phyloP scores from a whole-genome alignment of 2,113 vertebrate genomes.

The Corynorhinus townsendii region DNA sequence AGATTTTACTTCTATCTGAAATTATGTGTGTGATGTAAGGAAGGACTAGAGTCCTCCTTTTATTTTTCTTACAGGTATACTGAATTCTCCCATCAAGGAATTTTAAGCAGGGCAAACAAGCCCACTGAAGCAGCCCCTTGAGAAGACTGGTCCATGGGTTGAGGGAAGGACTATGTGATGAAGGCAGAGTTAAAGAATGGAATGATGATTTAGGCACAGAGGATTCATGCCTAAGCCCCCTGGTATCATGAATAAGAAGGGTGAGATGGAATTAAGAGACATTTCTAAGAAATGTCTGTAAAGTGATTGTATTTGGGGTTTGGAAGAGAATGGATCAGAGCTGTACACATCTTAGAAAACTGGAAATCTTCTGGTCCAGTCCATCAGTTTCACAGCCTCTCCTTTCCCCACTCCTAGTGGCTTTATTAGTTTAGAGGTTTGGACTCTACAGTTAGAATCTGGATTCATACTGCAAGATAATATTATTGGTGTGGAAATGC shows the following conservation, averaged over 20 bases:
- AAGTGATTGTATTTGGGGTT: background rate
- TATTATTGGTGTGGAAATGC: background rate
- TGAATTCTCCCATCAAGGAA: background rate
- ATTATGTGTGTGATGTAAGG: background rate
- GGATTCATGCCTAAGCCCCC: rapidly evolving
- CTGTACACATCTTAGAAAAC: background rate
- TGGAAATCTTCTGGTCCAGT: background rate
- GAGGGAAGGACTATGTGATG: background rate
- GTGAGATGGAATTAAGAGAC: background rate
- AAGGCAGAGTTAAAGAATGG: background rate
- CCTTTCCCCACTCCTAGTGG: background rate
- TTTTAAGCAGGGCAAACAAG: background rate
- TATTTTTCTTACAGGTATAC: background rate
- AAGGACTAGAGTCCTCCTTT: background rate
- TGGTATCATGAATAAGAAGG: background rate
- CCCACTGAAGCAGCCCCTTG: background rate
- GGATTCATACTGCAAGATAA: background rate
- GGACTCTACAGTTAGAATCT: background rate
- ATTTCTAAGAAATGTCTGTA: background rate
- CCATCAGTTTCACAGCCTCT: background rate
- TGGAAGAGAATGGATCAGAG: background rate
- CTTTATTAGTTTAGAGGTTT: background rate
- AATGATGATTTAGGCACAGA: too few species aligned
- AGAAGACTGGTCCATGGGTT: background rate
- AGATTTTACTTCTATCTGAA: background rate